Evolutionary conservation across 2,888 invertebrate species (phyloP), one percentile per base, ranked within the genome.

Genomic region (Cryptus armator): DNA sequence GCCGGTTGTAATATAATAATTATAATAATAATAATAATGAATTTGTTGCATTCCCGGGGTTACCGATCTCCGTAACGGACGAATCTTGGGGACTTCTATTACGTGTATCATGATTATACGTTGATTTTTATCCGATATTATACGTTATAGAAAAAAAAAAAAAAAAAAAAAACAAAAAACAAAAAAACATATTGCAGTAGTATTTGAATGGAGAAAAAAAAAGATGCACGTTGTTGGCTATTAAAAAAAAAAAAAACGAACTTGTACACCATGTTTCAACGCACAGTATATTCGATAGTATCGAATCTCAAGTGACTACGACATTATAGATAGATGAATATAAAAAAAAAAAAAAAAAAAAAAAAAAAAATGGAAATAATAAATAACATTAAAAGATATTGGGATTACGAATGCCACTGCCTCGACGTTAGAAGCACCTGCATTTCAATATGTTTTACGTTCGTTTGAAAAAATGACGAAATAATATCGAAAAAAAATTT

Each of bases 21-120:
- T 19, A n/a, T n/a, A 24, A 24, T 24, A 24, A 24, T 66, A 51
- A 66, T 62, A 9, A 53, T 66, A 51, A 66, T 62, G 56, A 46
- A 59, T 81, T 72, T 81, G 46, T 81, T 68, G 81, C 74, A 81
- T 75, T 81, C 56, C 67, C 67, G 74, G 74, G 68, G 29, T 68
- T 37, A 32, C 51, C 51, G 64, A 66, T 75, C 62, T 51, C 62
- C n/a, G 7, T 29, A 66, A 75, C 29, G 44, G n/a, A 32, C 29
- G 66, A 75, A 75, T 37, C 48, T 51, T 14, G 53, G 51, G n/a
- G 48, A 19, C 56, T 37, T 44, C 16, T 75, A 64, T 32, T 75
- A 48, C 43, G 16, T 53, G 62, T 48, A 74, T 48, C 7, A 64
- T 51, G 56, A 75, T 66, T 51, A 66, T 64, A 44, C 43, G 66